These are phyloP conservation scores for Pangasianodon hypophthalmus DNA, from an alignment of 2,113 vertebrate species.

Conservation along the genomic window DNA sequence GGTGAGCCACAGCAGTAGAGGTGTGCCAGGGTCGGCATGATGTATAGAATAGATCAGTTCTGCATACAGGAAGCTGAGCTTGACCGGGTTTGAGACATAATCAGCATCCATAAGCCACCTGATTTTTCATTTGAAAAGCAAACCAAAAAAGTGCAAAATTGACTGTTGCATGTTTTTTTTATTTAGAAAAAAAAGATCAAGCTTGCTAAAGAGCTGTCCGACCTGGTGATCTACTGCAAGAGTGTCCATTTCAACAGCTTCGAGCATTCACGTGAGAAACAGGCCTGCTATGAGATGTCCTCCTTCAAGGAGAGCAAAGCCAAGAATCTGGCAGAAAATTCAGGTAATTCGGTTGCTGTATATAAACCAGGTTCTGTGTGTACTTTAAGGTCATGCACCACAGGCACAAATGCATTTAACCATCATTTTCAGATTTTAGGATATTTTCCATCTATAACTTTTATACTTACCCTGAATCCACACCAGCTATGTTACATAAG, in stretches of 20 bases:
- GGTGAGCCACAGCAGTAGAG: background rate
- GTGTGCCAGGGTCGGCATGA: background rate
- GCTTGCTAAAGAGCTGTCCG: constrained; percentile 86
- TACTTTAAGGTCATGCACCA: background rate
- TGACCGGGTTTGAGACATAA: background rate
- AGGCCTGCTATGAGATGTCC: constrained; percentile 88
- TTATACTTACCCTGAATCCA: too few species aligned
- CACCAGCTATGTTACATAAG: too few species aligned
- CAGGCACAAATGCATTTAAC: background rate
- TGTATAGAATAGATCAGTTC: background rate
- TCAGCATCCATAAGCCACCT: background rate
- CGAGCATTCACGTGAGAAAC: constrained; percentile 70
- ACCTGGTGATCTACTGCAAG: constrained; percentile 92
- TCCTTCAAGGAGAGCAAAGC: constrained; percentile 89
- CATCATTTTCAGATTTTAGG: background rate
- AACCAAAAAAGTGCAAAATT: background rate
- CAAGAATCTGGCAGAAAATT: constrained; percentile 79
- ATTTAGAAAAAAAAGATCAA: constrained; percentile 83
- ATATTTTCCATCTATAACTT: background rate
- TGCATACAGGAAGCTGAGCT: constrained; percentile 32
- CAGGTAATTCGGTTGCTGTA: constrained; percentile 70
- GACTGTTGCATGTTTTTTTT: constrained; percentile 47
- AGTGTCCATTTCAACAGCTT: constrained; percentile 91
- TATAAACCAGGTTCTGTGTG: background rate
- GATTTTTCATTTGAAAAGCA: constrained; percentile 24